phyloP scores from a whole-genome alignment of 1,140 invertebrate species.

The Teleopsis dalmanni region DNA sequence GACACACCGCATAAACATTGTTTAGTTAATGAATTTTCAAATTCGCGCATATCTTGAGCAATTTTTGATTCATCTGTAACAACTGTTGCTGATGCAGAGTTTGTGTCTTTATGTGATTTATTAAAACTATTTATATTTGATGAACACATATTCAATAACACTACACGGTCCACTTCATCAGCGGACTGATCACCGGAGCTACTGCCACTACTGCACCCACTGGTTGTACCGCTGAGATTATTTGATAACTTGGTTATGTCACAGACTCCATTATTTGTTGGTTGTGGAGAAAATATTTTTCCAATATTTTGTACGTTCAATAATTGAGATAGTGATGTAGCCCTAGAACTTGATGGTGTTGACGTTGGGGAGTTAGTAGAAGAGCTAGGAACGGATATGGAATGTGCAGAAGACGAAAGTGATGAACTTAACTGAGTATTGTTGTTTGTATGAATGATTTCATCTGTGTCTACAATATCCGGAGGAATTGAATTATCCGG shows the following conservation, averaged over 20 bases:
- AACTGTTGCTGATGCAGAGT: background rate
- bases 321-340: conserved; percentile 30
- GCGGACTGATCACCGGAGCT: conserved; percentile 3
- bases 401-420: conserved; percentile 31
- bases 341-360: conserved; percentile 32
- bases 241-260: background rate
- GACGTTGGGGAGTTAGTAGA: conserved; percentile 34
- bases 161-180: conserved; percentile 36
- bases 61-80: conserved; percentile 7
- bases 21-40: conserved; percentile 58
- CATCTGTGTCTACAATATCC: conserved; percentile 20
- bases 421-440: conserved; percentile 27
- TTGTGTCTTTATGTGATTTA: conserved; percentile 26
- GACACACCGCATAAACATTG: conserved; percentile 72
- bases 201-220: background rate
- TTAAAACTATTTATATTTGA: too few relatives aligned
- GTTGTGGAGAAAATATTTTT: background rate
- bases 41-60: conserved; percentile 38
- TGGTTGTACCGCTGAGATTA: background rate
- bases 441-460: conserved; percentile 24
- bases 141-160: too few relatives aligned
- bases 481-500: conserved; percentile 25
- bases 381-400: conserved; percentile 27
- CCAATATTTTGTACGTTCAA: conserved; percentile 23
- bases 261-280: background rate